phyloP scores from a whole-genome alignment of 2,888 invertebrate species.

The Macaria notata region DNA sequence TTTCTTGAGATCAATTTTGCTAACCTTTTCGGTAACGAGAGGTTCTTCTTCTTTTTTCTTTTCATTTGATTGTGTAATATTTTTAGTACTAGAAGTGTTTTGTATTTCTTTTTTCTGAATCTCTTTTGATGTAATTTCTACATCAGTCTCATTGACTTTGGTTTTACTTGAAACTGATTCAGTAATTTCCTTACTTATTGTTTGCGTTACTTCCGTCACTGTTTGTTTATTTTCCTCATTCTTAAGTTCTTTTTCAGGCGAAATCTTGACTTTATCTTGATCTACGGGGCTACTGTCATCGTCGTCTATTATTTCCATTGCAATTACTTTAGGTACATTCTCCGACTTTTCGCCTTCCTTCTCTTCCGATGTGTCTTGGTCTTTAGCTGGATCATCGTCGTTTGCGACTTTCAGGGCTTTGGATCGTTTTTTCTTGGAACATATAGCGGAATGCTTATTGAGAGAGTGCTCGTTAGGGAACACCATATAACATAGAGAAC shows the following conservation, averaged over 20 bases:
- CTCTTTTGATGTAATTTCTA: conserved; percentile 13
- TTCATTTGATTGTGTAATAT: conserved; percentile 26
- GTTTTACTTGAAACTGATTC: neutral
- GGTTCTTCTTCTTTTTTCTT: conserved; percentile 25
- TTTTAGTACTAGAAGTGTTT: conserved; percentile 31
- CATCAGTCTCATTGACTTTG: neutral
- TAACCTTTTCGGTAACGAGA: conserved; percentile 37
- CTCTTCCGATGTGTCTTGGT: conserved; percentile 31
- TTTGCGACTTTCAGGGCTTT: conserved; percentile 45
- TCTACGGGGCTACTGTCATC: conserved; percentile 12
- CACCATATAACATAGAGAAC: conserved; percentile 78
- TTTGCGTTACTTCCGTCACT: conserved; percentile 9
- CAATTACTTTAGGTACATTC: conserved; percentile 28
- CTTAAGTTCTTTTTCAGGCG: conserved; percentile 25
- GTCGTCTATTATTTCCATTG: conserved; percentile 26
- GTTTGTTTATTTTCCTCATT: conserved; percentile 21
- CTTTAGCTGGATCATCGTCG: conserved; percentile 29
- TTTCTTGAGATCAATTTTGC: conserved; percentile 43
- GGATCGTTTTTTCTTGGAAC: conserved; percentile 63
- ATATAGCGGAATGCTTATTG: conserved; percentile 67
- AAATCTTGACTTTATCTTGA: conserved; percentile 2
- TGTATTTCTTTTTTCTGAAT: conserved; percentile 26
- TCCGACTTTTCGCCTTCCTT: conserved; percentile 29
- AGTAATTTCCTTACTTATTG: conserved; percentile 7
- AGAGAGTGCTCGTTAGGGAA: conserved; percentile 78